phyloP scores from a whole-genome alignment of 1,140 invertebrate species.

The Macrosteles quadrilineatus region DNA sequence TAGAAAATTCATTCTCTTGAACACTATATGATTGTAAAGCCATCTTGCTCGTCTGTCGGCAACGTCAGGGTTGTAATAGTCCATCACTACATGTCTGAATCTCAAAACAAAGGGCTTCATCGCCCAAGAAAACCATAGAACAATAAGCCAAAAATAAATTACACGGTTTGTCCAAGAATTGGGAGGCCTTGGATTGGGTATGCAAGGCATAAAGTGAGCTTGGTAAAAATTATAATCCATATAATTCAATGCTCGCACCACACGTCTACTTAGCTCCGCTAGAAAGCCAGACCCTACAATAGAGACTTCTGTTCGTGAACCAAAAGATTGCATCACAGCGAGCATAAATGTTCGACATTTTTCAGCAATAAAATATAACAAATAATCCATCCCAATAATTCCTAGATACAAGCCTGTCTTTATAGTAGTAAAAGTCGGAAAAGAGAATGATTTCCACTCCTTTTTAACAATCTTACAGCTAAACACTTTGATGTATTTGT shows the following conservation, averaged over 20 bases:
- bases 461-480: background rate
- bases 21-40: constrained; percentile 75
- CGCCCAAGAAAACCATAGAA: constrained; percentile 60
- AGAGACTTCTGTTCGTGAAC: background rate
- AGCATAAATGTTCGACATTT: background rate
- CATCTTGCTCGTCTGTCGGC: constrained; percentile 68
- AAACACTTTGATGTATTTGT: background rate
- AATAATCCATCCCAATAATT: constrained; percentile 6
- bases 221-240: constrained; percentile 7
- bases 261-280: background rate
- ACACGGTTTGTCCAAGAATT: background rate
- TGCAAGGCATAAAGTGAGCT: constrained; percentile 7
- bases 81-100: constrained; percentile 71
- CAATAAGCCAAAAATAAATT: background rate
- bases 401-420: background rate
- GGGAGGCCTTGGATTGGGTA: background rate
- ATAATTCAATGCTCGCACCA: constrained; percentile 11
- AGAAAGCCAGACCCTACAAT: background rate
- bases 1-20: constrained; percentile 54
- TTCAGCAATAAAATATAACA: background rate
- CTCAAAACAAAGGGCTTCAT: constrained; percentile 78
- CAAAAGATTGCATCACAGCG: constrained; percentile 7
- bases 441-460: background rate
- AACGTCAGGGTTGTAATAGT: constrained; percentile 68
- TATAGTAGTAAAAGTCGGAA: background rate